phyloP scores from a whole-genome alignment of 1,140 invertebrate species.

The Asbolus verrucosus region DNA sequence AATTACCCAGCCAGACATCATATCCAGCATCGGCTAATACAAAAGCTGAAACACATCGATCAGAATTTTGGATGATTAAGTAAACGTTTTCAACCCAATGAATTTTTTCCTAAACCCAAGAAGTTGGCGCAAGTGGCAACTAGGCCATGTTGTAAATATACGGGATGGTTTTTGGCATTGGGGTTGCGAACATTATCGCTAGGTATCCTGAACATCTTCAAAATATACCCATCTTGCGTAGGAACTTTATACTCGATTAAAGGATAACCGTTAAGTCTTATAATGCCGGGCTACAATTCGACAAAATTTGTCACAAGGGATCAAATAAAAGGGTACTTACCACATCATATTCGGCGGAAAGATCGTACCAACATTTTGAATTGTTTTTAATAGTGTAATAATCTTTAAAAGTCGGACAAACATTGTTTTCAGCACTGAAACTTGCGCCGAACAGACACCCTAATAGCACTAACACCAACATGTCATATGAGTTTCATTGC shows the following conservation, averaged over 20 bases:
- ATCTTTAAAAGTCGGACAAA: constrained; percentile 60
- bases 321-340: constrained; percentile 54
- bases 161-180: constrained; percentile 59
- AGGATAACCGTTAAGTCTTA: constrained; percentile 68
- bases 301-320: not conserved
- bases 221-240: constrained; percentile 70
- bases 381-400: constrained; percentile 61
- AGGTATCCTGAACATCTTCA: constrained; percentile 70
- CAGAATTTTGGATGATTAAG: too few species aligned
- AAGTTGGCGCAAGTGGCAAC: constrained; percentile 71
- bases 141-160: constrained; percentile 77
- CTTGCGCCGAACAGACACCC: constrained; percentile 8
- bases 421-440: constrained; percentile 58
- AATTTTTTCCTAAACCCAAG: constrained; percentile 67
- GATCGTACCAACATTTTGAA: constrained; percentile 62
- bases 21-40: constrained; percentile 70
- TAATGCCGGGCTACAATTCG: constrained; percentile 65
- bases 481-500: constrained; percentile 24
- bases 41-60: constrained; percentile 61
- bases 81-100: constrained; percentile 58
- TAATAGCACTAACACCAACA: constrained; percentile 27
- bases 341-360: constrained; percentile 58
- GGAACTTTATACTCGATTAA: constrained; percentile 68
- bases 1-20: constrained; percentile 80
- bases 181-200: constrained; percentile 49